These are phyloP conservation scores for Xanthorhoe spadicearia DNA, from an alignment of 2,888 invertebrate genomes.

Conservation along the genomic window DNA sequence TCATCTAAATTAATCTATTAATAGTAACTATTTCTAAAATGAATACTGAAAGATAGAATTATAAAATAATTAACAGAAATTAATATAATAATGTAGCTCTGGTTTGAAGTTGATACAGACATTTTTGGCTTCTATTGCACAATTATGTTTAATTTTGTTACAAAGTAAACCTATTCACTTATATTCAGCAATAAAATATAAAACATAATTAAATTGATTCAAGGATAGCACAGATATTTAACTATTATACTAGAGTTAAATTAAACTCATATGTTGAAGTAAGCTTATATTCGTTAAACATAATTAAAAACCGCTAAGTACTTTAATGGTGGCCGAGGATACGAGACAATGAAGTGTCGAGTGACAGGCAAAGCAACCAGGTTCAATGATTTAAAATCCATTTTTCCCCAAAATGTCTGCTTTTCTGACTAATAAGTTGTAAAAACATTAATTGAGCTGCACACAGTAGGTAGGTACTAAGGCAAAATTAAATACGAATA, in stretches of 20 bases:
- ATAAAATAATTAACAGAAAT: slow-evolving; percentile 6
- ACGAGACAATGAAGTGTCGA: too few species aligned
- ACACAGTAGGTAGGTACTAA: too few species aligned
- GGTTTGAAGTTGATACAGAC: slow-evolving; percentile 7
- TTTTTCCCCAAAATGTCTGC: too few species aligned
- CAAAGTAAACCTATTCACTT: not conserved
- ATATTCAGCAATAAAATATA: not conserved
- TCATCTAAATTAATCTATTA: not conserved
- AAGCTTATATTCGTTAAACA: slow-evolving; percentile 5
- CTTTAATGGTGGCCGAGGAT: not conserved
- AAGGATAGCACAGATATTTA: not conserved
- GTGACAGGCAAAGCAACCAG: too few species aligned
- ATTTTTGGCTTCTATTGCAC: slow-evolving; percentile 40
- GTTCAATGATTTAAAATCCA: too few species aligned
- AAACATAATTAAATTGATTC: not conserved
- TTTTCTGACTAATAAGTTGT: too few species aligned
- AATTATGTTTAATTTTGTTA: slow-evolving; percentile 1
- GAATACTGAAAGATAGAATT: slow-evolving; percentile 19
- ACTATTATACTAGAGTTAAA: not conserved
- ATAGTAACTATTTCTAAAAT: slow-evolving; percentile 3
- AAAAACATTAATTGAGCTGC: too few species aligned
- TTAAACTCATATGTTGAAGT: not conserved
- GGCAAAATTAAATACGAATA: too few species aligned
- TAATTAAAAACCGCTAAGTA: slow-evolving; percentile 16
- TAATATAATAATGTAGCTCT: not conserved